A percentile compares a stretch with the other conserved stretches of the same genome.
These are phyloP conservation scores for Epinephelus cyanopodus DNA, from an alignment of 2,113 vertebrate species.

Conservation along the genomic window DNA sequence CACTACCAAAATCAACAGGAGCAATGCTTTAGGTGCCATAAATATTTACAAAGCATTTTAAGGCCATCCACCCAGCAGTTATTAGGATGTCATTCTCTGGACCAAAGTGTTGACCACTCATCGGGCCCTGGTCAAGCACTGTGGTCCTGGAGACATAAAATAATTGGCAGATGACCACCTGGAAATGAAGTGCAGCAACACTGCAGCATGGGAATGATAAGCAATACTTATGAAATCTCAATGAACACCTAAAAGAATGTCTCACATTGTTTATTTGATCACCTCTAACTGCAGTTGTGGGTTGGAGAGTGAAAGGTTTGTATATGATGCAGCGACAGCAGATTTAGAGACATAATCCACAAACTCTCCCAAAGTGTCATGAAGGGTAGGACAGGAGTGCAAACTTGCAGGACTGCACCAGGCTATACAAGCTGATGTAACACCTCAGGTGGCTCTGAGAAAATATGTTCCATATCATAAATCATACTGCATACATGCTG, in stretches of 20 bases:
- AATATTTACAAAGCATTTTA: too few species aligned
- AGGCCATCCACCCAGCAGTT: too few species aligned
- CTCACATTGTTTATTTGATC: background rate
- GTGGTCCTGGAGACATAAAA: background rate
- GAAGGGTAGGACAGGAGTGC: constrained; percentile 4
- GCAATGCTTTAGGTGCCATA: too few species aligned
- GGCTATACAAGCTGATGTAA: background rate
- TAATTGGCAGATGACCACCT: background rate
- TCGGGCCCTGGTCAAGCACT: background rate
- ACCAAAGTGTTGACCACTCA: too few species aligned
- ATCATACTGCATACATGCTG: background rate
- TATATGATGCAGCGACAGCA: background rate
- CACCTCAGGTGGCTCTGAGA: background rate
- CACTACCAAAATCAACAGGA: too few species aligned
- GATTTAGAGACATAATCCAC: background rate
- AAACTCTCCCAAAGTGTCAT: background rate
- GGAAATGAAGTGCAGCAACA: background rate
- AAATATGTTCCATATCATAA: constrained; percentile 8
- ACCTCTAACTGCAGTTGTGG: background rate
- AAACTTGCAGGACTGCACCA: background rate
- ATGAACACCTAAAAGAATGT: background rate
- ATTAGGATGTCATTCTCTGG: too few species aligned
- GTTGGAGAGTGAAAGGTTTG: too few species aligned
- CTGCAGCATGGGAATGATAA: background rate
- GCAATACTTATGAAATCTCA: background rate